Conservation (phyloP, 2,113 vertebrate species). For the human region DNA sequence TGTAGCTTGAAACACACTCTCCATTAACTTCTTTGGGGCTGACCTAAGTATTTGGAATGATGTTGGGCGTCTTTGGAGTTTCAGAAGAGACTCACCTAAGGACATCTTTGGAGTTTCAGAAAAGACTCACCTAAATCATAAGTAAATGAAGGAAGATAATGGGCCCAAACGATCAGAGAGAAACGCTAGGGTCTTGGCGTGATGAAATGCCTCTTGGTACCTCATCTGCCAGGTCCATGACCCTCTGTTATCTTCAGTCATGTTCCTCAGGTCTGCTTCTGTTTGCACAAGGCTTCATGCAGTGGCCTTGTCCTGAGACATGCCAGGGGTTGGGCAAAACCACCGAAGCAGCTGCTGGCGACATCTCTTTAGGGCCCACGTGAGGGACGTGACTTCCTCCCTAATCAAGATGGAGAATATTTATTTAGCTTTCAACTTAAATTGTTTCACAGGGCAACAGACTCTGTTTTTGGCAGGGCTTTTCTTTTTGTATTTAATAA, state of each 20-base stretch:
- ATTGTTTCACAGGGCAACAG: background rate
- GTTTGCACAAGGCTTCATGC: background rate
- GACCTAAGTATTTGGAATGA: background rate
- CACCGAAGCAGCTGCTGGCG: background rate
- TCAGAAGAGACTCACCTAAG: background rate
- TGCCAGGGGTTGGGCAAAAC: background rate
- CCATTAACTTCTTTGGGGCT: background rate
- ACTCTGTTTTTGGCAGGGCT: background rate
- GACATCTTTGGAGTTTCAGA: background rate
- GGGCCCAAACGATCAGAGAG: background rate
- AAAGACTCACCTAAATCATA: background rate
- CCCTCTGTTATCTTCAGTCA: background rate
- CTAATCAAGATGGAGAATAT: background rate
- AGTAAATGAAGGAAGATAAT: background rate
- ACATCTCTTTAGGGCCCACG: accelerated
- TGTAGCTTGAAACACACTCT: background rate
- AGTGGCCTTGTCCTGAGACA: background rate
- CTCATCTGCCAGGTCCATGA: background rate
- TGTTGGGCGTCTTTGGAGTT: background rate
- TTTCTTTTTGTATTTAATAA: background rate
- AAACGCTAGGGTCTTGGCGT: background rate
- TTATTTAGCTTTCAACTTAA: background rate
- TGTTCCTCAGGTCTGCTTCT: background rate
- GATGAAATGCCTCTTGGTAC: no score
- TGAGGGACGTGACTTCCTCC: background rate